phyloP scores from a whole-genome alignment of 2,888 invertebrate species.

The Lasioglossum lativentre region DNA sequence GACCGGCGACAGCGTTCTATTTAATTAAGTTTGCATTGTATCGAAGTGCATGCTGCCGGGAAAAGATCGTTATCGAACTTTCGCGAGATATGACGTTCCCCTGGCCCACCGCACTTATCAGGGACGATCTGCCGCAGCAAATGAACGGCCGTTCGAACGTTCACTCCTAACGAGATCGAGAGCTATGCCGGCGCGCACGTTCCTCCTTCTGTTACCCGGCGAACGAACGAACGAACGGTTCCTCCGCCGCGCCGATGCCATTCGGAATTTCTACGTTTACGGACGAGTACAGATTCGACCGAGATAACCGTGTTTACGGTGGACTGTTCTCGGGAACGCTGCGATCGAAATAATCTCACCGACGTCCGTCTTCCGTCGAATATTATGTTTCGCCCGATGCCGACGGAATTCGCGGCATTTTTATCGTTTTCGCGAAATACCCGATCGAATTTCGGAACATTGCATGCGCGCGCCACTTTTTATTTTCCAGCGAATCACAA shows the following conservation, averaged over 20 bases:
- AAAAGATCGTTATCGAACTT: slow-evolving; percentile 77
- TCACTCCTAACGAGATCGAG: slow-evolving; percentile 71
- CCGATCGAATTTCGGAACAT: neutral
- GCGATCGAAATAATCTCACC: neutral
- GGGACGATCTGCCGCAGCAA: slow-evolving; percentile 73
- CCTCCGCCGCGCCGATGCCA: neutral
- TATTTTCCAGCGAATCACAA: too few relatives aligned
- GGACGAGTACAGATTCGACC: neutral
- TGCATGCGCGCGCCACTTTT: too few relatives aligned
- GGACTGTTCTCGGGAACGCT: neutral
- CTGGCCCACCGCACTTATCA: slow-evolving; percentile 70
- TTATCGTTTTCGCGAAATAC: neutral
- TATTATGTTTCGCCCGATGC: neutral
- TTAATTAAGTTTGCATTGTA: slow-evolving; percentile 82
- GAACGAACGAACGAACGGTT: slow-evolving; percentile 26
- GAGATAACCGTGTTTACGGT: neutral
- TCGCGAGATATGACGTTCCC: slow-evolving; percentile 77
- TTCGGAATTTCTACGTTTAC: slow-evolving; percentile 41
- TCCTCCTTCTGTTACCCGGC: slow-evolving; percentile 30
- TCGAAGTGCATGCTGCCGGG: slow-evolving; percentile 66
- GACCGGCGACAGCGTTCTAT: slow-evolving; percentile 72
- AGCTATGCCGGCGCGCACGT: slow-evolving; percentile 33
- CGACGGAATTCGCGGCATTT: neutral
- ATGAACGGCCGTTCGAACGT: slow-evolving; percentile 72
- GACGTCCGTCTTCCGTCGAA: neutral